Evolutionary conservation across 2,888 invertebrate species (phyloP), one percentile per base, ranked within the genome.

Genomic region (Lasius fuliginosus): DNA sequence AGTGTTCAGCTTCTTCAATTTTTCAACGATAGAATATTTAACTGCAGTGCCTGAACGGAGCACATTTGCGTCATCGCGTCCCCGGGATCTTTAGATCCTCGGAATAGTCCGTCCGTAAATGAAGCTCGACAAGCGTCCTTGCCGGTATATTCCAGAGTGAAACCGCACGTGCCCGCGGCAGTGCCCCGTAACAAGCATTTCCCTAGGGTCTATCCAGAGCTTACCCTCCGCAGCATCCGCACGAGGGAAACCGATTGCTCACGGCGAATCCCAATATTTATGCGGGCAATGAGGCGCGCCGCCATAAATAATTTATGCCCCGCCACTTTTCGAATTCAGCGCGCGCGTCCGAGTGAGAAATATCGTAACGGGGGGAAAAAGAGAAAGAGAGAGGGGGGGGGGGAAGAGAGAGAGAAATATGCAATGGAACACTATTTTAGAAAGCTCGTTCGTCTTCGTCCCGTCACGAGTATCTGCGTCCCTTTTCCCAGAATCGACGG

Each of bases 271-370:
- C 84, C 88, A 87, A 92, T 87, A 90, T 90, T 91, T 90, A 88
- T 89, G 86, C 84, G 83, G 73, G 83, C 89, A 89, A 91, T 89
- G 89, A 91, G 86, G 85, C 88, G 74, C 85, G 69, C 85, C 84
- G 85, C 83, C 85, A 89, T 90, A 91, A 91, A 92, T 91, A 90
- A 90, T 92, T 88, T 86, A 90, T 90, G 77, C 84, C 71, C 83
- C 74, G 77, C 82, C 85, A 87, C 87, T 91, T 90, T 87, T 79
- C 83, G 87, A 89, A 91, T 92, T 90, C 91, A 82, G 18, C 74
- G 56, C 73, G 82, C 73, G 60, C n/a, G 53, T 53, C 79, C 75
- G 67, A 60, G 67, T 42, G 71, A 77, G 56, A 49, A 73, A 62
- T 65, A 73, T 68, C 36, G 36, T 36, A 36, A 30, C 33, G 33